Base-by-base conservation (phyloP, 2,888 invertebrate species). In the Osedax frankpressi region DNA sequence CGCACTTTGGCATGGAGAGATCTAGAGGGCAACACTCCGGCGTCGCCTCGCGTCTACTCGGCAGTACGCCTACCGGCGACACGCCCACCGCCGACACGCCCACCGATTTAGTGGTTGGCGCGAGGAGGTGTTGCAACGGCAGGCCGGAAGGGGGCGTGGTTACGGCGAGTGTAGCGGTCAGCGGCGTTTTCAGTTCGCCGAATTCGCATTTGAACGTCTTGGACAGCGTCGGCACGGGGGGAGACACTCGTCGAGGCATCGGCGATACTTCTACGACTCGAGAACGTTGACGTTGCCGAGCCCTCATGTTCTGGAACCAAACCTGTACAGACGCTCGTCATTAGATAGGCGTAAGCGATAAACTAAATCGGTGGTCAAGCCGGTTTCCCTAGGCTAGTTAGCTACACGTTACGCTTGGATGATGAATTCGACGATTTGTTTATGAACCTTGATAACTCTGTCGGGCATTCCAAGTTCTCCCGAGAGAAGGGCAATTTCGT, bases 391-490 rank as follows among this genome's bases (percentile, higher is more conserved):
- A n/a, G n/a, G n/a, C n/a, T n/a, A n/a, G n/a, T n/a, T n/a, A n/a
- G n/a, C n/a, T n/a, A n/a, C n/a, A n/a, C n/a, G n/a, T n/a, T n/a
- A n/a, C n/a, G n/a, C n/a, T n/a, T n/a, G n/a, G n/a, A n/a, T n/a
- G n/a, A n/a, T n/a, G n/a, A n/a, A n/a, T n/a, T n/a, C n/a, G n/a
- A n/a, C n/a, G n/a, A n/a, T n/a, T n/a, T n/a, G n/a, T n/a, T n/a
- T n/a, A n/a, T n/a, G n/a, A 44, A 44, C 44, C 87, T 96, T 96
- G 75, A 96, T 95, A 71, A 96, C 96, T 79, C 95, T 88, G 85
- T 96, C 96, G 83, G 94, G 93, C 76, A 96, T 88, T 73, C 94
- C 94, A 67, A 96, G 94, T 85, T 94, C 94, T 29, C 79, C 79
- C 11, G 82, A 94, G 79, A 98, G 92, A 82, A 90, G 89, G 72